Conservation (phyloP, 1,140 invertebrate species). For the Polyergus mexicanus region DNA sequence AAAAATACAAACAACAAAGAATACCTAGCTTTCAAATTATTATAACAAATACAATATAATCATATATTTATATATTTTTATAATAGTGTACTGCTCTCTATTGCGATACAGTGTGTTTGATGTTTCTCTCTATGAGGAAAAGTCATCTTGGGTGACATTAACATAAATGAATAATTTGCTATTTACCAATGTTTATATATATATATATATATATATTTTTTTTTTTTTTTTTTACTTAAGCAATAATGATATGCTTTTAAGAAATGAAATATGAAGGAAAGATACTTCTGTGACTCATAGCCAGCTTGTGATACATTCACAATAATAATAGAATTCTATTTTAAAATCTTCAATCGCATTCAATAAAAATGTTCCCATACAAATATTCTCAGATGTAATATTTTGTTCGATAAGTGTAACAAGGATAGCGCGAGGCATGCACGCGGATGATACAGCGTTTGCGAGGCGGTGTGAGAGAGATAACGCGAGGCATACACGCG, state of each 20-base stretch:
- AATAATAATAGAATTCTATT: slow-evolving; percentile 43
- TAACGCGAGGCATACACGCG: too few relatives aligned
- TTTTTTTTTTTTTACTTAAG: slow-evolving; percentile 64
- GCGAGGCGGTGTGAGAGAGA: too few relatives aligned
- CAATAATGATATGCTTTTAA: slow-evolving; percentile 56
- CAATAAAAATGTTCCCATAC: background rate
- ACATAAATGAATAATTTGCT: slow-evolving; percentile 63
- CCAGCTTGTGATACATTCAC: slow-evolving; percentile 69
- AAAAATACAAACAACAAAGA: slow-evolving; percentile 87
- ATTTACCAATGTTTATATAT: slow-evolving; percentile 56
- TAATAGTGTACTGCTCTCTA: slow-evolving; percentile 84
- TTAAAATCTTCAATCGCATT: slow-evolving; percentile 24
- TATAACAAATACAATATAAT: slow-evolving; percentile 87
- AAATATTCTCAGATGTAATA: background rate
- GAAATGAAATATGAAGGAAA: slow-evolving; percentile 21
- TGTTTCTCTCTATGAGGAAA: slow-evolving; percentile 81
- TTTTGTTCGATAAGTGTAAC: background rate
- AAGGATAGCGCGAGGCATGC: too few relatives aligned
- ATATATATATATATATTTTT: too few relatives aligned
- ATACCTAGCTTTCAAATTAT: slow-evolving; percentile 86
- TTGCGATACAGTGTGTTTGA: slow-evolving; percentile 83
- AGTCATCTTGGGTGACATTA: slow-evolving; percentile 80
- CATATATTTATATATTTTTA: slow-evolving; percentile 84
- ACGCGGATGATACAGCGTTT: too few relatives aligned
- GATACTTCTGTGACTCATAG: slow-evolving; percentile 62